Evolutionary conservation across 30 jellyfish, hydroid and myxozoan genomes (phyloP), one percentile per base, ranked within the genome.

Genomic region (Turritopsis rubra): DNA sequence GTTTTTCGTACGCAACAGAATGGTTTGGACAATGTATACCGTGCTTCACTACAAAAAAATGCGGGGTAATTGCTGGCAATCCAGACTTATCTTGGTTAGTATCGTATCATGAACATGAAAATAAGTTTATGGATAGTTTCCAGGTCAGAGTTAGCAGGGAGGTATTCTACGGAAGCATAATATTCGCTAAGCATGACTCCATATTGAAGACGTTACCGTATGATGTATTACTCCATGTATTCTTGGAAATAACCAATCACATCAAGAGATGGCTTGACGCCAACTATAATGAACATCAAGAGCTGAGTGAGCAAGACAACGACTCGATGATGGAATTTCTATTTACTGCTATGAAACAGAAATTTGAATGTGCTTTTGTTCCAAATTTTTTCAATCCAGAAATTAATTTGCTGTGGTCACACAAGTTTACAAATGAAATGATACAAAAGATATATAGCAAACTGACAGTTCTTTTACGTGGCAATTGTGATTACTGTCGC

Each of bases 311-410:
- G 29, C 28, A 26, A 68, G 86, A 82, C 28, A 26, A 30, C 9
- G 29, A 24, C 27, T 20, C 73, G 20, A 66, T 82, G 53, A 82
- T 82, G 41, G 88, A 82, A 0, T 66, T 25, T 54, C 52, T 82
- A 25, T 82, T 82, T 18, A 30, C 52, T 16, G 29, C 31, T 13
- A n/a, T 82, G 73, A 28, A 20, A 30, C 88, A 82, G 29, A 82
- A 82, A 66, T 71, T 82, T 0, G 73, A 82, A 8, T 25, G 88
- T 82, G 18, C 21, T 21, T 82, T 82, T 25, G 53, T 82, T 54
- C 87, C 88, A 16, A 82, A 82, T 71, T 71, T 8, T 29, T 71
- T 82, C 31, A 82, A 82, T 71, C 85, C 86, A 21, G 88, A 82
- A 71, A 54, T 82, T 17, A 71, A 82, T 87, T 20, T 82, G 41